phyloP scores from a whole-genome alignment of 2,113 vertebrate species.

The Protomyctophum bolini region DNA sequence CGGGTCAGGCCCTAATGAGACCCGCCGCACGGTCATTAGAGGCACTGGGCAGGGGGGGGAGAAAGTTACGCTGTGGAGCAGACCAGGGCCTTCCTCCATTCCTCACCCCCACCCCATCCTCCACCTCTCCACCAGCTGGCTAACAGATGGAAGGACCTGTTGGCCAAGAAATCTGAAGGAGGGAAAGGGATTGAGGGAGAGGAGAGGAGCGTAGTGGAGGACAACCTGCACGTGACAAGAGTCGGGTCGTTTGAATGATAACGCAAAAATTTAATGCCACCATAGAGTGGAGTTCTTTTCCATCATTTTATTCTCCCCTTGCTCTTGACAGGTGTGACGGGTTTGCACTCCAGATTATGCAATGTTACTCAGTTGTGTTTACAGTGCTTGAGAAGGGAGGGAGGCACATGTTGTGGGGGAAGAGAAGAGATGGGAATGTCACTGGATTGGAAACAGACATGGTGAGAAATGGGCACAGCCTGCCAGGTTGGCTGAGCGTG shows the following conservation, averaged over 20 bases:
- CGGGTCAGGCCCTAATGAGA: conserved; percentile 58
- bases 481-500: not conserved
- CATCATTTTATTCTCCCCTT: no score
- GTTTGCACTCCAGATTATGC: conserved; percentile 38
- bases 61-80: conserved; percentile 56
- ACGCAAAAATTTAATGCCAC: conserved; percentile 55
- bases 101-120: conserved; percentile 7
- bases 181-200: conserved; percentile 42
- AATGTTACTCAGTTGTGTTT: conserved; percentile 70
- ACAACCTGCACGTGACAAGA: conserved; percentile 38
- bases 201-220: conserved; percentile 16
- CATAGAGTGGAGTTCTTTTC: conserved; percentile 9
- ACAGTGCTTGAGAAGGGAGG: conserved; percentile 58
- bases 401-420: conserved; percentile 57
- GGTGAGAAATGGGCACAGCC: conserved; percentile 25
- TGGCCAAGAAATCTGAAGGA: conserved; percentile 63
- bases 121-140: conserved; percentile 68
- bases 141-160: conserved; percentile 74
- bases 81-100: conserved; percentile 24
- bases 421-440: conserved; percentile 58
- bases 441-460: conserved; percentile 46
- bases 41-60: conserved; percentile 34
- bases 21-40: conserved; percentile 56
- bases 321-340: not conserved
- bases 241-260: conserved; percentile 25